Evolutionary conservation across 2,113 vertebrate species (phyloP).

Genomic region (Guaruba guarouba): DNA sequence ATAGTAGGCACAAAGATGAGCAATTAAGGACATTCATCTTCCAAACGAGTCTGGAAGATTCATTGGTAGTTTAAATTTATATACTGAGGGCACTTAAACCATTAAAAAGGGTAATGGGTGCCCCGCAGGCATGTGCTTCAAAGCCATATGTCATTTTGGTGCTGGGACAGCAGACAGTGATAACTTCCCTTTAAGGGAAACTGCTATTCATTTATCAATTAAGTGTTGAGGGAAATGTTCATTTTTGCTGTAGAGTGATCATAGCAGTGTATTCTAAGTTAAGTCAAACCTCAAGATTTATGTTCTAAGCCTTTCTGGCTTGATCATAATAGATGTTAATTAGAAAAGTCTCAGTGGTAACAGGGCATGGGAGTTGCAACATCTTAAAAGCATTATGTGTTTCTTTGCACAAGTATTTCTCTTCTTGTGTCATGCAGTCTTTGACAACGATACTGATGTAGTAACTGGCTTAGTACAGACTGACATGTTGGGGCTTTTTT

Average conservation of each 20-base stretch:
- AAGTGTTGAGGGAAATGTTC: conserved; percentile 20
- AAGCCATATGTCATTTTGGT: conserved; percentile 55
- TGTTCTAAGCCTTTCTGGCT: background rate
- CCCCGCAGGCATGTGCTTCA: conserved; percentile 38
- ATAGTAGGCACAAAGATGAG: conserved; percentile 48
- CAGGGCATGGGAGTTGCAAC: background rate
- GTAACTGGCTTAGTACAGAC: background rate
- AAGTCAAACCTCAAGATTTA: conserved; percentile 30
- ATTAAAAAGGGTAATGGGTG: conserved; percentile 57
- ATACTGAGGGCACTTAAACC: conserved; percentile 45
- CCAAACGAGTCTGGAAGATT: conserved; percentile 64
- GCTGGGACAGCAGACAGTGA: conserved; percentile 46
- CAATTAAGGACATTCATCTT: conserved; percentile 72
- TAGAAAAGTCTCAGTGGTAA: conserved; percentile 20
- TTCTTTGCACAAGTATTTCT: background rate
- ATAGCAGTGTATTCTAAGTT: conserved; percentile 10
- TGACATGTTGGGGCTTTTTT: background rate
- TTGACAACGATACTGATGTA: background rate
- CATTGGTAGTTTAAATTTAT: conserved; percentile 66
- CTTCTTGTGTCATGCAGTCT: background rate
- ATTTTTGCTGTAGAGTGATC: conserved; percentile 4
- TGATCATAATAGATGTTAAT: conserved; percentile 37
- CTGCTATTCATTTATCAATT: conserved; percentile 42
- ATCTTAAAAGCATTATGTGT: background rate
- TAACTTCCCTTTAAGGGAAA: conserved; percentile 51